These are phyloP conservation scores for Cynocephalus volans DNA, from an alignment of 2,113 vertebrate species.

Conservation along the genomic window DNA sequence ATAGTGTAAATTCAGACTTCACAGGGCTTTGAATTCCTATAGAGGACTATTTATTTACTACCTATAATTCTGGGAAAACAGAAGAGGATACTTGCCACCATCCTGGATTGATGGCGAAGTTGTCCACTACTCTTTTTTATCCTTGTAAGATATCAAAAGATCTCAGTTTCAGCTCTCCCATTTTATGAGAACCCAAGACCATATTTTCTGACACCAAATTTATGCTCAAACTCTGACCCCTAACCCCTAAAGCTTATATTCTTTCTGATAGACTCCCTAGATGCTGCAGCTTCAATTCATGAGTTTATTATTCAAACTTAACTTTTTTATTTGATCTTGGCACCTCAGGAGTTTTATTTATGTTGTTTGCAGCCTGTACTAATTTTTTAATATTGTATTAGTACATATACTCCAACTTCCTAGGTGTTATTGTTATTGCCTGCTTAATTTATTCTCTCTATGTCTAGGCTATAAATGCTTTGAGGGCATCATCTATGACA, in stretches of 20 bases:
- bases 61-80: slow-evolving; percentile 27
- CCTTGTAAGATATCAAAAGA: slow-evolving; percentile 18
- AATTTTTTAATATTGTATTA: slow-evolving; percentile 61
- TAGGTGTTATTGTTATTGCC: slow-evolving; percentile 49
- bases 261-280: background rate
- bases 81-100: slow-evolving; percentile 24
- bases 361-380: slow-evolving; percentile 54
- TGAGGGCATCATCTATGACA: slow-evolving; percentile 54
- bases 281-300: background rate
- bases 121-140: background rate
- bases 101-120: slow-evolving; percentile 38
- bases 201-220: slow-evolving; percentile 38
- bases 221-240: background rate
- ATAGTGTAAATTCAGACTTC: slow-evolving; percentile 58
- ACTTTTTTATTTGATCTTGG: slow-evolving; percentile 61
- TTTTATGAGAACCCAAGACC: slow-evolving; percentile 30
- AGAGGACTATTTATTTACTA: slow-evolving; percentile 49
- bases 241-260: background rate
- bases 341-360: slow-evolving; percentile 65
- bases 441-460: slow-evolving; percentile 56
- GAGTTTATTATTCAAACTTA: slow-evolving; percentile 38
- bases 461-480: slow-evolving; percentile 49
- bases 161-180: slow-evolving; percentile 14
- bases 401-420: slow-evolving; percentile 34
- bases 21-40: slow-evolving; percentile 52